Evolutionary conservation across 2,113 vertebrate species (phyloP), one percentile per base, ranked within the genome.

Genomic region (Dicaeum eximium): DNA sequence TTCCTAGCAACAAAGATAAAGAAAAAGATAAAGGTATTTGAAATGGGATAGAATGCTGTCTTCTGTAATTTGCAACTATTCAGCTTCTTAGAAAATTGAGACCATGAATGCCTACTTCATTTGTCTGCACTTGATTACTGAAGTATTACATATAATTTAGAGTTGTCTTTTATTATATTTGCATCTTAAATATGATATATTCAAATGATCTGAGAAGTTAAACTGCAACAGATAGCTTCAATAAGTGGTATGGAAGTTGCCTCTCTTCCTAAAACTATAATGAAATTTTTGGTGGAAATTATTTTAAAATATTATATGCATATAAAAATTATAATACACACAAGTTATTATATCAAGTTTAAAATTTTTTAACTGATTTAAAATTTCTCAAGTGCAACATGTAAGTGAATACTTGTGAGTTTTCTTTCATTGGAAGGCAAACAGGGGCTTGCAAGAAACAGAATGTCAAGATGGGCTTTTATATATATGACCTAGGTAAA

Each of bases 31-130:
- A 73, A 93, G 31, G 64, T 94, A 74, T 90, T 93, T 80, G 51
- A 96, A 95, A 86, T 71, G 33, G 37, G 44, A 70, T 71, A 80
- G 61, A 90, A 56, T 78, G 23, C 38, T 73, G 38, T 51, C 79
- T 88, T 37, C 71, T 83, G 64, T 80, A 96, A 96, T 96, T 96
- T 90, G 40, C 44, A 88, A 53, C 85, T 96, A 93, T 93, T 95
- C 90, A 95, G 24, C 35, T 88, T 94, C 64, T 96, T 79, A 83
- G 79, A 93, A 96, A 94, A 77, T 14, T 62, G 79, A 78, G 53
- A 73, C 31, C 18, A 27, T 44, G 28, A 93, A 94, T 92, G 18
- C 67, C 88, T 88, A 72, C 48, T 92, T 96, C 74, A 80, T 82
- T 78, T 95, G 37, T 92, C 92, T 94, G 13, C 15, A 44, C 38